Percentiles rank a stretch among this genome's conserved stretches.
Conservation (phyloP, 2,888 invertebrate genomes). For the Cryptus viduatorius region DNA sequence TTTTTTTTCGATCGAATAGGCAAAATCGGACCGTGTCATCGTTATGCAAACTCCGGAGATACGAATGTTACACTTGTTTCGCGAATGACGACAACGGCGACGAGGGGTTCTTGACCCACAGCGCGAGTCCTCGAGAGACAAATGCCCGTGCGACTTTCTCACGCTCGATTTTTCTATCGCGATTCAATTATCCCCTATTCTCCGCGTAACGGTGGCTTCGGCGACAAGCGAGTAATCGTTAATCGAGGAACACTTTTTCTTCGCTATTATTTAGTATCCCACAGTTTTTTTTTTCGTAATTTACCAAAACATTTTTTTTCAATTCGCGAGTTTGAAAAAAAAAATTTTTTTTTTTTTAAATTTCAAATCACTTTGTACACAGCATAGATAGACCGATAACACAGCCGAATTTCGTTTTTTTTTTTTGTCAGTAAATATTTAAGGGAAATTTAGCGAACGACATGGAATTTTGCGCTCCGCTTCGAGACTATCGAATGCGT, state of each 20-base stretch:
- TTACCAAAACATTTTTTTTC: not conserved
- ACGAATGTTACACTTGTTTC: slow-evolving; percentile 57
- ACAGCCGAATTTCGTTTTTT: slow-evolving; percentile 32
- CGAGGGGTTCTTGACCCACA: slow-evolving; percentile 69
- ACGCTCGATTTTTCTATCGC: slow-evolving; percentile 69
- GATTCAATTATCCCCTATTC: not conserved
- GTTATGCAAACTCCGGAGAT: slow-evolving; percentile 65
- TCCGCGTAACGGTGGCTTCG: not conserved
- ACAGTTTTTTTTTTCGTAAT: not conserved
- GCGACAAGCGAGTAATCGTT: slow-evolving; percentile 5
- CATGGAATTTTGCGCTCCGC: slow-evolving; percentile 43
- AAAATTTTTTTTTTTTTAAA: no score
- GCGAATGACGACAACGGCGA: slow-evolving; percentile 20
- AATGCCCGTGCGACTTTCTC: slow-evolving; percentile 64
- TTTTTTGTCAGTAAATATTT: slow-evolving; percentile 32
- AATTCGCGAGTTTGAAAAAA: not conserved
- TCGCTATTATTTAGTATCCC: not conserved
- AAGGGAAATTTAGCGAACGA: slow-evolving; percentile 15
- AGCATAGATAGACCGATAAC: not conserved
- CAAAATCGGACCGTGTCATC: slow-evolving; percentile 56
- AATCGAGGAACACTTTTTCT: slow-evolving; percentile 20
- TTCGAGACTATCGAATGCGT: slow-evolving; percentile 46
- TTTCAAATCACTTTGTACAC: slow-evolving; percentile 1
- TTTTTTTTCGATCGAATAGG: slow-evolving; percentile 53
- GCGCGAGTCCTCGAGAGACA: slow-evolving; percentile 65